A percentile compares a stretch with the other conserved stretches of the same genome.
Conservation (phyloP, 1,140 invertebrate genomes). For the Pogonognathellus flavescens region DNA sequence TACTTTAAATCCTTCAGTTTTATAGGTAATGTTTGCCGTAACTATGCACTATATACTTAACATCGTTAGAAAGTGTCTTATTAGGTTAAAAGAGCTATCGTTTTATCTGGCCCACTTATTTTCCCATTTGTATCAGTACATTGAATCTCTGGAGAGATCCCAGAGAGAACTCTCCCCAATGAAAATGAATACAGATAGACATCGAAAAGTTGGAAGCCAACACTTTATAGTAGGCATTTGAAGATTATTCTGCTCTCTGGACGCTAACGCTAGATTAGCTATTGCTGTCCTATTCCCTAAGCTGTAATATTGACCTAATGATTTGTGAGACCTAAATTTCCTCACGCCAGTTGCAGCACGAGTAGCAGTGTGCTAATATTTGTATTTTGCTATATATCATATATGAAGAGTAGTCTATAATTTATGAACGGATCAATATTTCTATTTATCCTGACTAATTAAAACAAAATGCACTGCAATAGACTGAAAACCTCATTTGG, state of each 20-base stretch:
- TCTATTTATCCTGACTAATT: conserved; percentile 37
- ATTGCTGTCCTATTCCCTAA: not conserved
- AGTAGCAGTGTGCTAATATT: not conserved
- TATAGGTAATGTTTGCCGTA: not conserved
- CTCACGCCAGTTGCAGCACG: not conserved
- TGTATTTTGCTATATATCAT: not conserved
- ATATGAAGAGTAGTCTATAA: conserved; percentile 8
- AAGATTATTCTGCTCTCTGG: conserved; percentile 11
- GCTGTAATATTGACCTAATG: conserved; percentile 15
- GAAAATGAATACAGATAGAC: conserved; percentile 26
- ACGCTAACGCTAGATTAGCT: not conserved
- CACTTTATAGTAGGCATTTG: not conserved
- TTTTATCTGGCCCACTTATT: conserved; percentile 18
- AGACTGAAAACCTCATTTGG: not conserved
- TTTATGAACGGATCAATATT: conserved; percentile 41
- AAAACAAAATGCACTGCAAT: not conserved
- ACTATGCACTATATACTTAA: not conserved
- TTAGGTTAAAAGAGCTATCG: conserved; percentile 1
- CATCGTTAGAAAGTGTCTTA: conserved; percentile 32
- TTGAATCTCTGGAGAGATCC: not conserved
- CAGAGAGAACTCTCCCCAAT: not conserved
- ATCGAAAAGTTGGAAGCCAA: not conserved
- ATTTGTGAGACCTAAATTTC: conserved; percentile 3
- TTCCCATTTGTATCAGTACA: conserved; percentile 20
- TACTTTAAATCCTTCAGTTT: not conserved